phyloP scores from a whole-genome alignment of 2,113 vertebrate genomes.

The Brachionichthys hirsutus region DNA sequence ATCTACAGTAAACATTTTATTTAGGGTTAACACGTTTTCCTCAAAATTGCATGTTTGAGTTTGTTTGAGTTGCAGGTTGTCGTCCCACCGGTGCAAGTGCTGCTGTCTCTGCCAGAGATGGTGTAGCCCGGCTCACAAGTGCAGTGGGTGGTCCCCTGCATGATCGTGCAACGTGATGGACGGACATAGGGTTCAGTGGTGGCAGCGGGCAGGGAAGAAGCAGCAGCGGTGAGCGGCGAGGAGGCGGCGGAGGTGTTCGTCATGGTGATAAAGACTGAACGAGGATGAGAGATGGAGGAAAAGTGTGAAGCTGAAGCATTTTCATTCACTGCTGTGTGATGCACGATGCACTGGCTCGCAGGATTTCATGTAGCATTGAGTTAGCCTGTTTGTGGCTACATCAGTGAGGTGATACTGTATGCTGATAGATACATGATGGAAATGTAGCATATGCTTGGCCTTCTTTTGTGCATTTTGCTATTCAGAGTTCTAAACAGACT shows the following conservation, averaged over 20 bases:
- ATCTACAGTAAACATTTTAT: conserved; percentile 70
- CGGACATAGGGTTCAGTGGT: conserved; percentile 73
- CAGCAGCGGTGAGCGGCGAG: conserved; percentile 51
- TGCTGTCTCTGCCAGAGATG: conserved; percentile 75
- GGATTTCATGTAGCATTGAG: too few relatives aligned
- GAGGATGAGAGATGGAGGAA: conserved; percentile 5
- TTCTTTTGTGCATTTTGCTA: too few relatives aligned
- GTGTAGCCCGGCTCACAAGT: conserved; percentile 84
- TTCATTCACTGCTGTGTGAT: neutral
- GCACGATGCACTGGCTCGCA: too few relatives aligned
- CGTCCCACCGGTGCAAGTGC: conserved; percentile 80
- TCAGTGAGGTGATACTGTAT: too few relatives aligned
- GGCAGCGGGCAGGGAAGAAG: conserved; percentile 60
- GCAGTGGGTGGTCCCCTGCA: conserved; percentile 80
- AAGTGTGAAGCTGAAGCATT: neutral
- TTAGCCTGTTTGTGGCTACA: too few relatives aligned
- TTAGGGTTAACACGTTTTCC: conserved; percentile 5
- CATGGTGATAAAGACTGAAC: conserved; percentile 72
- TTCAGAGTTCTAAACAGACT: too few relatives aligned
- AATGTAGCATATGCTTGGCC: too few relatives aligned
- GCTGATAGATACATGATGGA: too few relatives aligned
- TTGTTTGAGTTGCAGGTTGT: too few relatives aligned
- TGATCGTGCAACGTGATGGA: conserved; percentile 79
- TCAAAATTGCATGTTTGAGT: too few relatives aligned
- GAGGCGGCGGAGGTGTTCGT: conserved; percentile 69